Conservation (phyloP, 2,888 invertebrate species). For the Volucella inflata region DNA sequence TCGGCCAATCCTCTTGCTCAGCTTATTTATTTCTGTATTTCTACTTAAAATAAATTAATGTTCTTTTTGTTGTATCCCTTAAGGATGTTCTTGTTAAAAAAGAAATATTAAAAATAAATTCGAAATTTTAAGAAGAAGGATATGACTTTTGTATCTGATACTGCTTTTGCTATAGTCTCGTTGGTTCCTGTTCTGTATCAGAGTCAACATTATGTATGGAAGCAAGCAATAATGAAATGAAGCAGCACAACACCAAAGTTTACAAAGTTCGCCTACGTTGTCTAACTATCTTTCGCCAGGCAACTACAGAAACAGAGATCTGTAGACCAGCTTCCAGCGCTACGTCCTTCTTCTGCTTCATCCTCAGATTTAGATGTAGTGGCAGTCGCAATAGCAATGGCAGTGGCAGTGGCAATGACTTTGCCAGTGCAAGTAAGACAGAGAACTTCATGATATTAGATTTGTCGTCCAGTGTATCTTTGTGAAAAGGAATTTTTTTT, state of each 20-base stretch:
- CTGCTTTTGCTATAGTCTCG: conserved; percentile 22
- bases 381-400: no score
- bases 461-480: conserved; percentile 44
- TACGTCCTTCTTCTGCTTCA: neutral
- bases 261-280: conserved; percentile 46
- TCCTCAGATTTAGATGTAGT: no score
- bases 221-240: conserved; percentile 42
- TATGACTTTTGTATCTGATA: conserved; percentile 22
- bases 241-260: conserved; percentile 41
- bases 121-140: neutral
- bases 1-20: conserved; percentile 30
- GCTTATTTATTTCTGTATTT: conserved; percentile 27
- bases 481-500: conserved; percentile 64
- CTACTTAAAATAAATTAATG: conserved; percentile 47
- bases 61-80: conserved; percentile 2
- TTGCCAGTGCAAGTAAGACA: neutral
- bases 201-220: neutral
- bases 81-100: conserved; percentile 16
- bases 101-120: conserved; percentile 15
- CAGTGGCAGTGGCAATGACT: no score
- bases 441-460: conserved; percentile 51
- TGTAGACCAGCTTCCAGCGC: neutral
- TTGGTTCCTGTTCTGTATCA: neutral
- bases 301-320: conserved; percentile 11
- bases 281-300: conserved; percentile 50